Base-by-base conservation (phyloP, 2,113 vertebrate genomes). In the Rhabdornis inornatus region DNA sequence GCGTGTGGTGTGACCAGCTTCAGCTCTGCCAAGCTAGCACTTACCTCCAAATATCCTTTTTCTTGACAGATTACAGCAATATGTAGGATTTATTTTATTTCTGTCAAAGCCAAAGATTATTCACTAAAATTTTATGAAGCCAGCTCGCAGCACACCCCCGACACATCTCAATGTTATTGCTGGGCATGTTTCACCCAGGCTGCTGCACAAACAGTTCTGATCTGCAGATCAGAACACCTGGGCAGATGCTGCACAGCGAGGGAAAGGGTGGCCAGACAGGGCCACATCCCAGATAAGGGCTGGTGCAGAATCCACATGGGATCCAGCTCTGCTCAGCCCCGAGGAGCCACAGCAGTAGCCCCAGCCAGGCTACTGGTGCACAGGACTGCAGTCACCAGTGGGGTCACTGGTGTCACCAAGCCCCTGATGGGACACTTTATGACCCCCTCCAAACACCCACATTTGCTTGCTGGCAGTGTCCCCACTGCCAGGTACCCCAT, bases 51-150 rank as follows among this genome's bases (percentile, higher is more conserved):
- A 56, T 4, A 40, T 55, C 60, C 57, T 61, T 94, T 89, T 39
- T 27, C 88, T 69, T 40, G 30, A 81, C 37, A 57, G 68, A 75
- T 86, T 69, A 79, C 5, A 89, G 76, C 68, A 74, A 56, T 45
- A 70, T 3, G 47, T 19, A 37, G 65, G 71, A 77, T 59, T 93
- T 87, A 60, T 77, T 90, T 95, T 40, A 74, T 49, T 87, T 60
- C 91, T 92, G 72, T 70, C 91, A 84, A 70, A 86, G 64, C 83
- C 76, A 92, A 92, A 84, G 80, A 68, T 81, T 74, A 94, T 82
- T 83, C 87, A 81, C 80, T 87, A 61, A 56, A 56, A 66, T 77
- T 52, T 83, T 49, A 86, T 44, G 68, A 83, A 83, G 52, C 24
- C 49, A 4, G 35, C 37, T 90, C 19, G 0, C 33, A 3, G 39